Percentiles rank a stretch among this genome's conserved stretches.
Evolutionary conservation across 2,797 vertebrate species (phyloP).

Genomic region (Margarornis squamiger): DNA sequence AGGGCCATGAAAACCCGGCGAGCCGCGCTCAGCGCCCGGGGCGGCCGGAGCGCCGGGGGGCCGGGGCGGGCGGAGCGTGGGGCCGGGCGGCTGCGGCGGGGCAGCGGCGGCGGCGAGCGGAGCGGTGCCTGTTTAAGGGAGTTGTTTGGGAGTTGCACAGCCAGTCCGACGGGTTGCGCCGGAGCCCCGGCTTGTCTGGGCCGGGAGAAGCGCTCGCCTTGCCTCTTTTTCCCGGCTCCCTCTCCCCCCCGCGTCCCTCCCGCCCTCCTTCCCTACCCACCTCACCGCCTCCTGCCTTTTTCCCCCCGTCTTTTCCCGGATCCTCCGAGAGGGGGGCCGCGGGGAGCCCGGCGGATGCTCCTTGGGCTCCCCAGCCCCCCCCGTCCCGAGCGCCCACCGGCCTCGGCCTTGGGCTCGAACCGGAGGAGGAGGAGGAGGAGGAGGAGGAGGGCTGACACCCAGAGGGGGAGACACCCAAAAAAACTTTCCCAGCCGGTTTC

Average conservation of each 20-base stretch:
- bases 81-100: neutral
- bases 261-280: neutral
- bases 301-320: neutral
- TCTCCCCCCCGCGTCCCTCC: neutral
- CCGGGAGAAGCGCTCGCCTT: constrained; percentile 59
- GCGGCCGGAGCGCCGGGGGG: neutral
- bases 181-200: constrained; percentile 71
- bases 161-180: constrained; percentile 90
- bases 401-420: neutral
- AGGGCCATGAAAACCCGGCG: neutral
- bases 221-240: constrained; percentile 39
- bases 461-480: constrained; percentile 28
- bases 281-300: neutral
- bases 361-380: constrained; percentile 12
- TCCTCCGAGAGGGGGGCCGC: neutral
- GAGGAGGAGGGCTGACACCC: neutral
- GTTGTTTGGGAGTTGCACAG: constrained; percentile 79
- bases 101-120: neutral
- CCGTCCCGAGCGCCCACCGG: neutral
- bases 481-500: constrained; percentile 22
- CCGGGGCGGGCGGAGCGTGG: neutral
- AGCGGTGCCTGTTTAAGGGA: constrained; percentile 4
- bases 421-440: neutral
- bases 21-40: neutral
- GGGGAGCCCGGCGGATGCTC: neutral